Conservation (phyloP, 1,140 invertebrate genomes). For the Musca vetustissima region DNA sequence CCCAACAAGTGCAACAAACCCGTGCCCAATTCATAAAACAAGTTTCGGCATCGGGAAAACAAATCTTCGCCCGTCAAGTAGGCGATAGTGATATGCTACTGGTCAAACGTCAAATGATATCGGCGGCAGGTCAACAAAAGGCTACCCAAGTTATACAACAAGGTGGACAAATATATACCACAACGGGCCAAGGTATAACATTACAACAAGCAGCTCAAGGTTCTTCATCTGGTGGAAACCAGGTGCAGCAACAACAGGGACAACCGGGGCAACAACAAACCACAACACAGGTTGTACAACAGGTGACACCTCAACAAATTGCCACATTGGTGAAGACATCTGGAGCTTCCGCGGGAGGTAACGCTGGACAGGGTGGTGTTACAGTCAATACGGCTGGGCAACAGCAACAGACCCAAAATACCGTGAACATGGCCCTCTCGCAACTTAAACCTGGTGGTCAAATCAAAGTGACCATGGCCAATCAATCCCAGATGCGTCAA, state of each 20-base stretch:
- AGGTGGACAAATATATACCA: constrained; percentile 45
- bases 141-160: constrained; percentile 57
- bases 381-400: constrained; percentile 53
- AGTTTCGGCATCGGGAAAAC: constrained; percentile 50
- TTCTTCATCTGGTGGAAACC: constrained; percentile 21
- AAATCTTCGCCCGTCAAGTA: constrained; percentile 60
- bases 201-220: constrained; percentile 41
- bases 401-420: constrained; percentile 49
- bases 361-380: constrained; percentile 35
- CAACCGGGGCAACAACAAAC: constrained; percentile 20
- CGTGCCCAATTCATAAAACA: constrained; percentile 54
- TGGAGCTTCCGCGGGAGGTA: constrained; percentile 47
- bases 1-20: constrained; percentile 44
- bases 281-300: constrained; percentile 35
- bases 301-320: constrained; percentile 50
- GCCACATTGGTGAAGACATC: constrained; percentile 55
- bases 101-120: constrained; percentile 67
- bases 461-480: constrained; percentile 62
- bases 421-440: constrained; percentile 54
- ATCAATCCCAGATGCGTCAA: constrained; percentile 67
- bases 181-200: constrained; percentile 27
- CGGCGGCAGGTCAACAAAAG: constrained; percentile 36
- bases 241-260: constrained; percentile 36
- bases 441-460: constrained; percentile 52
- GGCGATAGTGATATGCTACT: constrained; percentile 65